phyloP scores from a whole-genome alignment of 2,113 vertebrate species.

The Zosterops japonicus region DNA sequence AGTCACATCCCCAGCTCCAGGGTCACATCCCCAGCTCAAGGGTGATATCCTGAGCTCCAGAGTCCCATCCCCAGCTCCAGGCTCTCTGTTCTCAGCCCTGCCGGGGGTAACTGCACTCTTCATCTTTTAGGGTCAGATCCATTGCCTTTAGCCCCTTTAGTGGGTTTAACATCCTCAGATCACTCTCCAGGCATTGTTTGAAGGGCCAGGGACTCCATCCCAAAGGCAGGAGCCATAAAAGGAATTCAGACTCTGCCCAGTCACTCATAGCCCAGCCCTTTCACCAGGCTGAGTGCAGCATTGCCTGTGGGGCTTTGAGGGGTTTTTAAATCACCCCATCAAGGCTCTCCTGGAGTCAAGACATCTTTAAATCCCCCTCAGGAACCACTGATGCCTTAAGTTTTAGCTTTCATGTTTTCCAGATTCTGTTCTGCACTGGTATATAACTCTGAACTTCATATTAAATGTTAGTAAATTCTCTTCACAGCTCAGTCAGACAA shows the following conservation, averaged over 20 bases:
- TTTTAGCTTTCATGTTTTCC: too few species aligned
- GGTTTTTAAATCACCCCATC: background rate
- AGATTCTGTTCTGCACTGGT: too few species aligned
- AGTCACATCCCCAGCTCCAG: background rate
- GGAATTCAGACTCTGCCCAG: background rate
- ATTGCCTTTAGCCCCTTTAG: rapidly evolving
- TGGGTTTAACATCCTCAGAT: background rate
- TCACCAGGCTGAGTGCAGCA: background rate
- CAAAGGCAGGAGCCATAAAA: background rate
- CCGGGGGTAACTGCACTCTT: background rate
- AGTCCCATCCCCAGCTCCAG: background rate
- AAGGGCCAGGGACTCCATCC: background rate
- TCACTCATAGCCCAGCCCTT: background rate
- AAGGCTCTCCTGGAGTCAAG: background rate
- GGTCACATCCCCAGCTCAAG: background rate
- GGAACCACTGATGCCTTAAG: background rate
- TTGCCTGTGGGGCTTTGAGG: rapidly evolving
- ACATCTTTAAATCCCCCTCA: background rate
- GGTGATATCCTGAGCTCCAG: background rate
- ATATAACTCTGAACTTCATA: too few species aligned
- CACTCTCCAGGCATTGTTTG: background rate
- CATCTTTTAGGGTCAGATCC: background rate
- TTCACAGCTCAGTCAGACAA: too few species aligned
- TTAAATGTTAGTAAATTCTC: too few species aligned
- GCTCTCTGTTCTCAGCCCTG: background rate